A percentile compares a stretch with the other conserved stretches of the same genome.
Conservation (phyloP, 2,113 vertebrate species). For the Hyla sarda region DNA sequence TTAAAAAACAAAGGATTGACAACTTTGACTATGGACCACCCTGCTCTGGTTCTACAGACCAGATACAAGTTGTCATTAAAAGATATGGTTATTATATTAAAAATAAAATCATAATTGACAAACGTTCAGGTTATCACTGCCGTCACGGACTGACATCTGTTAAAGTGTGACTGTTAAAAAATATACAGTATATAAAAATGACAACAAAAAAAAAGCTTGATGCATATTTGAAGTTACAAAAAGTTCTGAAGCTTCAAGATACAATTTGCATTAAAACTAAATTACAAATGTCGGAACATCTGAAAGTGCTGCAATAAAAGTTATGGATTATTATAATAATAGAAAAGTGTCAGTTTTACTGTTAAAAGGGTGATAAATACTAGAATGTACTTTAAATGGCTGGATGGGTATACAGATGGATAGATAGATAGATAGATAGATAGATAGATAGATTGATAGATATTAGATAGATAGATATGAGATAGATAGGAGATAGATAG, state of each 20-base stretch:
- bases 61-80: background rate
- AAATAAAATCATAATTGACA: background rate
- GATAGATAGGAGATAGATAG: no score
- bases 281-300: background rate
- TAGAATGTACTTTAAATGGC: no score
- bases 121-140: background rate
- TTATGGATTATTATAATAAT: background rate
- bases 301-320: background rate
- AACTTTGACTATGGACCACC: background rate
- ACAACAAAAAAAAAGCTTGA: background rate
- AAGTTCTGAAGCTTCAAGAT: background rate
- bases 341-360: background rate
- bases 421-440: background rate
- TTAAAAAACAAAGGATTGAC: background rate
- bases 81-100: background rate
- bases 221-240: background rate
- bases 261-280: background rate
- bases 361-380: no score
- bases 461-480: no score
- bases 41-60: background rate
- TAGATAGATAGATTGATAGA: constrained; percentile 1
- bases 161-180: background rate
- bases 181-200: no score
- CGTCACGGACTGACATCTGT: background rate
- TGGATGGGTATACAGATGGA: no score